Percentiles rank a stretch among this genome's conserved stretches.
Evolutionary conservation across 2,888 invertebrate genomes (phyloP).

Genomic region (Noctua janthina): DNA sequence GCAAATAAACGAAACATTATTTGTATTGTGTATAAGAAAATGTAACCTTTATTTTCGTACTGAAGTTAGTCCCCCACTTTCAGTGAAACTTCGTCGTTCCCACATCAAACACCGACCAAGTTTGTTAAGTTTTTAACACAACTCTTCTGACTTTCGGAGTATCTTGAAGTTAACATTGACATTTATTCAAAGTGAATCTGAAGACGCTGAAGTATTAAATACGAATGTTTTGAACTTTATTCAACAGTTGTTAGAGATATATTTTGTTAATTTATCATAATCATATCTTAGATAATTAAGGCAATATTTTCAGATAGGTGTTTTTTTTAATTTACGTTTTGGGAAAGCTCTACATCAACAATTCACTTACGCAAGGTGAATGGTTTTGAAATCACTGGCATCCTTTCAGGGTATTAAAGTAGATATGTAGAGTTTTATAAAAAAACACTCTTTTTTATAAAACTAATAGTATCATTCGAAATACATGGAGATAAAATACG

Average conservation of each 20-base stretch:
- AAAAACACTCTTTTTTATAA: not conserved
- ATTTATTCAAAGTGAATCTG: conserved; percentile 65
- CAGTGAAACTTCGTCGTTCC: conserved; percentile 63
- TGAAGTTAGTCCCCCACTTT: conserved; percentile 53
- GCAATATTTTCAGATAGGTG: not conserved
- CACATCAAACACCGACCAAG: conserved; percentile 68
- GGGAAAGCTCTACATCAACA: not conserved
- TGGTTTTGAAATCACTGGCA: not conserved
- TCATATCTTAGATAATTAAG: not conserved
- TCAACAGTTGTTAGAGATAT: not conserved
- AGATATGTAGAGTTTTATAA: too few species aligned
- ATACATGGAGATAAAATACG: not conserved
- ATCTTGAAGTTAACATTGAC: conserved; percentile 66
- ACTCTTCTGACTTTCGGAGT: conserved; percentile 64
- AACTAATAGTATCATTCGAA: not conserved
- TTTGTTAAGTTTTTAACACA: conserved; percentile 71
- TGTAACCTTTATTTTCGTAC: conserved; percentile 64
- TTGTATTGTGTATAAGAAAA: conserved; percentile 61
- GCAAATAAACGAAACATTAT: conserved; percentile 49
- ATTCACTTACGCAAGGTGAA: not conserved
- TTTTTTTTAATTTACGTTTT: not conserved
- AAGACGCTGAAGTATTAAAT: conserved; percentile 40
- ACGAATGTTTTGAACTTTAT: conserved; percentile 24
- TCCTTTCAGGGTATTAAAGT: not conserved
- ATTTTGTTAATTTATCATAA: conserved; percentile 8